Percentiles rank a stretch among this genome's conserved stretches.
Evolutionary conservation across 2,113 vertebrate genomes (phyloP).

Genomic region (Brachionichthys hirsutus): DNA sequence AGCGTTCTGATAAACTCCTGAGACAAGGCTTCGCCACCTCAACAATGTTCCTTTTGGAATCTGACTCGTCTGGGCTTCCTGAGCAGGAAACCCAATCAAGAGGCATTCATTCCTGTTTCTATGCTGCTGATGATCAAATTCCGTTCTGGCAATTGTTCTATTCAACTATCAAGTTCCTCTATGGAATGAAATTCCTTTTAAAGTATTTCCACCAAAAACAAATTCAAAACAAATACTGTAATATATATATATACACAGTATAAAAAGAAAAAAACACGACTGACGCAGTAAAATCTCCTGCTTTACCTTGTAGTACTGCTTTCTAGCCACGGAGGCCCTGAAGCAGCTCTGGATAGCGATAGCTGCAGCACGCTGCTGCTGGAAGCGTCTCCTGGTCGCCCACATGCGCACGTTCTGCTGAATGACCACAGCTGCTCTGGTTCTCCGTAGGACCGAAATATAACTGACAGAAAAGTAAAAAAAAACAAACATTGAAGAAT

Average conservation of each 20-base stretch:
- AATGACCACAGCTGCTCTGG: conserved; percentile 84
- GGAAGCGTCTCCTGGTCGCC: conserved; percentile 75
- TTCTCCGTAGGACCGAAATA: conserved; percentile 83
- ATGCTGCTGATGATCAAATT: neutral
- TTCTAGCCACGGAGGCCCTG: conserved; percentile 84
- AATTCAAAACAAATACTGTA: neutral
- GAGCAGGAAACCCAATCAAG: too few relatives aligned
- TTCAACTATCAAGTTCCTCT: neutral
- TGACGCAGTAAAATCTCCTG: neutral
- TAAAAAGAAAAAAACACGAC: too few relatives aligned
- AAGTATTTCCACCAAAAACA: neutral
- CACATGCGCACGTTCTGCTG: conserved; percentile 90
- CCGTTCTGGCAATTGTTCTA: neutral
- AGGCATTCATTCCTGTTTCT: too few relatives aligned
- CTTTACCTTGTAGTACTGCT: conserved; percentile 83
- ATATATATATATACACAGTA: too few relatives aligned
- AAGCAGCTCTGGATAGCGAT: conserved; percentile 84
- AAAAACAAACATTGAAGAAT: neutral
- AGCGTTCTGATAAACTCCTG: too few relatives aligned
- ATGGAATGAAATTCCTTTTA: neutral
- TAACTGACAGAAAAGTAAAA: conserved; percentile 79
- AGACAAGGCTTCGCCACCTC: too few relatives aligned
- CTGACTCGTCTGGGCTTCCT: too few relatives aligned
- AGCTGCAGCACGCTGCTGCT: conserved; percentile 75
- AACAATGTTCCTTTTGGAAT: too few relatives aligned